A percentile compares a stretch with the other conserved stretches of the same genome.
Evolutionary conservation across 2,113 vertebrate species (phyloP).

Genomic region (Elaphurus davidianus): DNA sequence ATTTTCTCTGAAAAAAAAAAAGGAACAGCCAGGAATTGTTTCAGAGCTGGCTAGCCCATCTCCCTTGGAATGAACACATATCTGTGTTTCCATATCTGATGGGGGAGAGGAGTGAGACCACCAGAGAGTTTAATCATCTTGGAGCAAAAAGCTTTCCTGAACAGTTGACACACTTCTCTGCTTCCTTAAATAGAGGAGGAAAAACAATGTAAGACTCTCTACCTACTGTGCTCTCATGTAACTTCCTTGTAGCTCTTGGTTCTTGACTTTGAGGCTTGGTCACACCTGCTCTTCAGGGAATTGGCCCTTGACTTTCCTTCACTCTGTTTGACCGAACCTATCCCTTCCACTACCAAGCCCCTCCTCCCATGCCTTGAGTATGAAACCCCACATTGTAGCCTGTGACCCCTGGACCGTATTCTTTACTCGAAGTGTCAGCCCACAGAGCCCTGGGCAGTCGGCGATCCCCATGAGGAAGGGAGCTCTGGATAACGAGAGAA

Average conservation of each 20-base stretch:
- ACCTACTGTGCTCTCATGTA: background rate
- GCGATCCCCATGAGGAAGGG: background rate
- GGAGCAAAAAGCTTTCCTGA: background rate
- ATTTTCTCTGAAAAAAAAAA: background rate
- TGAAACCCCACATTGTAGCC: background rate
- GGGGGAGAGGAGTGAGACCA: background rate
- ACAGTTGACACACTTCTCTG: background rate
- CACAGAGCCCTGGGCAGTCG: background rate
- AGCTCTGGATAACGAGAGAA: background rate
- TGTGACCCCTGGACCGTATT: background rate
- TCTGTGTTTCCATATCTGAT: background rate
- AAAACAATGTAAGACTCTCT: background rate
- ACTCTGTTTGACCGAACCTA: background rate
- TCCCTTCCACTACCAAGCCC: background rate
- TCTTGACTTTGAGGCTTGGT: background rate
- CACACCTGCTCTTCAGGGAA: background rate
- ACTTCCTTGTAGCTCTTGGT: background rate
- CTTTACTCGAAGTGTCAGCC: background rate
- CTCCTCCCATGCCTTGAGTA: background rate
- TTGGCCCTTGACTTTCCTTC: background rate
- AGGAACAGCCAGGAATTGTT: background rate
- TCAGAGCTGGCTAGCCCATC: background rate
- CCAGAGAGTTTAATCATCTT: background rate
- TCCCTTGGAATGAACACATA: background rate
- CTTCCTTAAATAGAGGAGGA: background rate